Conservation (phyloP, 2,797 vertebrate genomes). For the Amblyopsis hoosieri region DNA sequence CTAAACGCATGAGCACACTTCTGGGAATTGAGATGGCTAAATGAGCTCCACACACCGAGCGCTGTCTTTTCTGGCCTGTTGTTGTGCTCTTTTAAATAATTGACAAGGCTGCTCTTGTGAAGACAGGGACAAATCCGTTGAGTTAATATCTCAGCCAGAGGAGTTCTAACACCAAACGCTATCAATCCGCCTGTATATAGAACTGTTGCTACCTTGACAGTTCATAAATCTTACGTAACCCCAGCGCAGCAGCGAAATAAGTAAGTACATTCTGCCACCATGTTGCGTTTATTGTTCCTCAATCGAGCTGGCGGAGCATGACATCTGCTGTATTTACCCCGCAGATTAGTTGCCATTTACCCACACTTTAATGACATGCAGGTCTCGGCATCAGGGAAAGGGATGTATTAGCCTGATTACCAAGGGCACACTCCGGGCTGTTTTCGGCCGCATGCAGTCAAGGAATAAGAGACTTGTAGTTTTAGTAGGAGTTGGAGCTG, state of each 20-base stretch:
- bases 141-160: constrained; percentile 72
- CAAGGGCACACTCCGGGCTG: constrained; percentile 54
- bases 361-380: constrained; percentile 46
- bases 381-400: constrained; percentile 36
- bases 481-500: constrained; percentile 50
- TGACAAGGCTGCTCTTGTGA: constrained; percentile 69
- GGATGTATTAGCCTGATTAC: constrained; percentile 62
- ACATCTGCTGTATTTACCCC: constrained; percentile 71
- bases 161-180: constrained; percentile 60
- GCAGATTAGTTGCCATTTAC: constrained; percentile 60
- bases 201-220: constrained; percentile 59
- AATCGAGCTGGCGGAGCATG: constrained; percentile 53
- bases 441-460: constrained; percentile 28
- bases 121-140: constrained; percentile 75
- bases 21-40: constrained; percentile 69
- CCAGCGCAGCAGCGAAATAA: constrained; percentile 63
- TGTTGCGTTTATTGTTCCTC: constrained; percentile 66
- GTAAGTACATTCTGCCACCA: constrained; percentile 15
- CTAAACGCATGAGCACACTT: constrained; percentile 62
- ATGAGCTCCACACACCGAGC: constrained; percentile 64
- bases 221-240: constrained; percentile 72
- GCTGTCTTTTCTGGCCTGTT: constrained; percentile 65
- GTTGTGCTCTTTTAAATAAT: constrained; percentile 79
- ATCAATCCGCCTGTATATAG: constrained; percentile 65
- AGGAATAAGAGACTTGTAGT: constrained; percentile 61